Evolutionary conservation across 2,797 vertebrate species (phyloP).

Genomic region (Neosalanx taihuensis): DNA sequence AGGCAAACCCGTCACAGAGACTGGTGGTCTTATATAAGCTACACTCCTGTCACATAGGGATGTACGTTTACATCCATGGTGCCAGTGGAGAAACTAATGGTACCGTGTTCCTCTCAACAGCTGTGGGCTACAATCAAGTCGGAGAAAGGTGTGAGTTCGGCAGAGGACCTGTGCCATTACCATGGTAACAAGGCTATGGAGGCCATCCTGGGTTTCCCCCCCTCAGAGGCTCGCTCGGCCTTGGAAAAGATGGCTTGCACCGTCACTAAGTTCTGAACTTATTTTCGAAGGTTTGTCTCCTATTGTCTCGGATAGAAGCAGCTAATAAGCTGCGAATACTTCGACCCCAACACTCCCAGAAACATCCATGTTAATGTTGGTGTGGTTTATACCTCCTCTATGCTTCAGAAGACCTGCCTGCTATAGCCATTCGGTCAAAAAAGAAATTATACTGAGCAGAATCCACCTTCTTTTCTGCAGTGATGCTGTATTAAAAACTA

Average conservation of each 20-base stretch:
- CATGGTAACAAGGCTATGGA: constrained; percentile 93
- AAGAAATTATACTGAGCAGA: constrained; percentile 20
- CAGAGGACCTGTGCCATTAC: constrained; percentile 93
- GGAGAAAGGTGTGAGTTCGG: constrained; percentile 91
- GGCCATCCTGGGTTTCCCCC: constrained; percentile 90
- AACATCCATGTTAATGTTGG: constrained; percentile 8
- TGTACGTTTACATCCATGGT: not conserved
- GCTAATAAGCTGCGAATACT: not conserved
- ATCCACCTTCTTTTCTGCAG: constrained; percentile 13
- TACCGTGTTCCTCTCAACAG: constrained; percentile 72
- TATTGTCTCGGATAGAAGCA: no score
- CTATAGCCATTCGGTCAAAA: constrained; percentile 14
- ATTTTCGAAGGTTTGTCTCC: not conserved
- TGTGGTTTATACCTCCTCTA: not conserved
- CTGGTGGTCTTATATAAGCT: no score
- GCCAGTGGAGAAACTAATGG: not conserved
- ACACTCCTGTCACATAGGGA: not conserved
- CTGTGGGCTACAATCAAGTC: constrained; percentile 85
- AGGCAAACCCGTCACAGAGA: no score
- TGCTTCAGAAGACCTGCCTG: constrained; percentile 22
- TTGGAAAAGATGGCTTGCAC: constrained; percentile 95
- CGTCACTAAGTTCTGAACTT: constrained; percentile 83
- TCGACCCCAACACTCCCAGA: not conserved
- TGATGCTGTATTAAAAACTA: constrained; percentile 38
- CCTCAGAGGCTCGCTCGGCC: constrained; percentile 92